A percentile compares a stretch with the other conserved stretches of the same genome.
Conservation (phyloP, 1,140 invertebrate genomes). For the Stenopsyche tienmushanensis region DNA sequence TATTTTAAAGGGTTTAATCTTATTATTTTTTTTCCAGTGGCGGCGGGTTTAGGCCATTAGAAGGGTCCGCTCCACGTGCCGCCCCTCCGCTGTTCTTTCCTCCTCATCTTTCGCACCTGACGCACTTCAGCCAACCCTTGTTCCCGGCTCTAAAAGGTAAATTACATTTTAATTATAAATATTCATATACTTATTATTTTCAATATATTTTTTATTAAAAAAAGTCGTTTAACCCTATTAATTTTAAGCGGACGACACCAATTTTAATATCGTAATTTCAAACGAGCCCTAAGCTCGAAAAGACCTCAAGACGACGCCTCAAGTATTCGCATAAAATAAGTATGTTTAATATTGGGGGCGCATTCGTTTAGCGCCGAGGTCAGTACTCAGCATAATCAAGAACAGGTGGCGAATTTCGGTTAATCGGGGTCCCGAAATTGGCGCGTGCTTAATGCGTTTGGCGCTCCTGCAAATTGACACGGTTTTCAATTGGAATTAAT, state of each 20-base stretch:
- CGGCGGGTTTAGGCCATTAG: conserved; percentile 63
- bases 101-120: conserved; percentile 72
- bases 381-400: no score
- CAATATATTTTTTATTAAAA: no score
- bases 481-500: conserved; percentile 23
- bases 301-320: no score
- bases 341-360: no score
- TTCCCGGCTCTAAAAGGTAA: conserved; percentile 76
- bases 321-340: no score
- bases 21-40: conserved; percentile 45
- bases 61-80: conserved; percentile 57
- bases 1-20: no score
- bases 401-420: no score
- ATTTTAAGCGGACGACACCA: background rate
- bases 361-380: no score
- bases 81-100: conserved; percentile 71
- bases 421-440: no score
- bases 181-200: no score
- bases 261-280: no score
- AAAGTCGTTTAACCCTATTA: background rate
- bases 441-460: background rate
- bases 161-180: conserved; percentile 21
- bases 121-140: conserved; percentile 76
- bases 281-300: no score
- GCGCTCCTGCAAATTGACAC: background rate